Percentiles rank a stretch among this genome's conserved stretches.
phyloP scores from a whole-genome alignment of 2,113 vertebrate genomes.

The Microtus montanus region DNA sequence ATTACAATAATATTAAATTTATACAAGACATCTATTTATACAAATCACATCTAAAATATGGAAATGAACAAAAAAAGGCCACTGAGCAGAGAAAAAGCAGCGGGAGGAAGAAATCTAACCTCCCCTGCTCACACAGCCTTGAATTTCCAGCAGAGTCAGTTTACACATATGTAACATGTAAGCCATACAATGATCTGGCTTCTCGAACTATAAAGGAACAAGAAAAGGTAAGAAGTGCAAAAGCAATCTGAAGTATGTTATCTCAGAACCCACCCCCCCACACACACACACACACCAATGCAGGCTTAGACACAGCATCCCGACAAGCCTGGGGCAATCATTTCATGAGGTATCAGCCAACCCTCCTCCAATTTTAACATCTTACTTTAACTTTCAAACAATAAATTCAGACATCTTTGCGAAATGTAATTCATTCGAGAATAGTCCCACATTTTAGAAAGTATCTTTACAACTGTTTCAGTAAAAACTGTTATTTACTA shows the following conservation, averaged over 20 bases:
- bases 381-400: neutral
- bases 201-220: neutral
- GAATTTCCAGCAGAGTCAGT: neutral
- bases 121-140: neutral
- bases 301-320: neutral
- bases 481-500: neutral
- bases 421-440: neutral
- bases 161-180: slow-evolving; percentile 6
- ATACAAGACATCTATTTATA: neutral
- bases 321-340: neutral
- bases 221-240: neutral
- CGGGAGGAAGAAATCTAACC: neutral
- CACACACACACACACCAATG: too few species aligned
- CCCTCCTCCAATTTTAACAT: neutral
- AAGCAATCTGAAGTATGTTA: neutral
- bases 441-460: slow-evolving; percentile 18
- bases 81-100: neutral
- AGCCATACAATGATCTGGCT: neutral
- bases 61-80: neutral
- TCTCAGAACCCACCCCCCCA: neutral
- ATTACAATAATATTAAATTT: slow-evolving; percentile 2
- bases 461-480: neutral
- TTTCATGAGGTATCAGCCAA: neutral
- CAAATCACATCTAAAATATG: slow-evolving; percentile 5
- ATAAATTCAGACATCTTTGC: neutral